Evolutionary conservation across 2,888 invertebrate genomes (phyloP).

Genomic region (Latheticus oryzae): DNA sequence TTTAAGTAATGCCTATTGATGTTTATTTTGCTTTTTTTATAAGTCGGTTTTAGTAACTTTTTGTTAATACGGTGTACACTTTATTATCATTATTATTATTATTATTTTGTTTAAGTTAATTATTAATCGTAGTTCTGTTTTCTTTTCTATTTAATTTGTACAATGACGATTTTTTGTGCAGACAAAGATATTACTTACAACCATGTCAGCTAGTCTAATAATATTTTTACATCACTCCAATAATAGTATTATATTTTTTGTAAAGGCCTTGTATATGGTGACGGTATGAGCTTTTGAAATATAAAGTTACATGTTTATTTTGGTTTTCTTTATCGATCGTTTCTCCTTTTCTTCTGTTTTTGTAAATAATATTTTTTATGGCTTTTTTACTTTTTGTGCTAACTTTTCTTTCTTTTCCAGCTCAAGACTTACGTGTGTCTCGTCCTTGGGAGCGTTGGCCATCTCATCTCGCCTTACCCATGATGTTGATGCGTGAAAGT

Average conservation of each 20-base stretch:
- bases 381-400: constrained; percentile 49
- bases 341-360: no score
- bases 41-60: constrained; percentile 8
- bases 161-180: constrained; percentile 2
- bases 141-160: constrained; percentile 11
- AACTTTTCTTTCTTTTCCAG: constrained; percentile 65
- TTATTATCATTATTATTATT: no score
- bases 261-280: constrained; percentile 43
- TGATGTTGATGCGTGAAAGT: constrained; percentile 72
- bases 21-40: constrained; percentile 25
- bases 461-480: constrained; percentile 78
- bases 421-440: constrained; percentile 78
- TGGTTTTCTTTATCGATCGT: constrained; percentile 31
- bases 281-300: constrained; percentile 43
- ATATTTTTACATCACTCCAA: constrained; percentile 42
- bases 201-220: constrained; percentile 42
- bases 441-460: constrained; percentile 81
- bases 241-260: constrained; percentile 43
- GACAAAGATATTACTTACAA: constrained; percentile 29
- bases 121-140: constrained; percentile 29
- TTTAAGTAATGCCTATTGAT: constrained; percentile 14
- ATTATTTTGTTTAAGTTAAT: constrained; percentile 27
- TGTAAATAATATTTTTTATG: constrained; percentile 33
- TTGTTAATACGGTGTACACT: constrained; percentile 24
- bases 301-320: constrained; percentile 36